These are phyloP conservation scores for Colaptes auratus DNA, from an alignment of 2,113 vertebrate species.

Conservation along the genomic window DNA sequence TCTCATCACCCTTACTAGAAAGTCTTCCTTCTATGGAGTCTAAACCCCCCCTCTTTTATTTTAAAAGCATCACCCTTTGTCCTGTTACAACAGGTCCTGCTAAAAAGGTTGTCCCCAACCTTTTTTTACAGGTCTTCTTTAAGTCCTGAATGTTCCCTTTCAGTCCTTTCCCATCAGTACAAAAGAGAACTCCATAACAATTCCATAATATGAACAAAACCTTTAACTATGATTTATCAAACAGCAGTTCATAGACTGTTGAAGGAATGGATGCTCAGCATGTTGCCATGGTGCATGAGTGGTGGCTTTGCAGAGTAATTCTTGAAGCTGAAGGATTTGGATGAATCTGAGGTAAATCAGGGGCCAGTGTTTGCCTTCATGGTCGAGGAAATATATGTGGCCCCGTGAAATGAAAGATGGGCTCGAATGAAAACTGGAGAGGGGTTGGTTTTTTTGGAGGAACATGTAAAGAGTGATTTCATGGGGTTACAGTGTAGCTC, in stretches of 20 bases:
- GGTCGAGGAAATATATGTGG: accelerated
- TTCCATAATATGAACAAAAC: neutral
- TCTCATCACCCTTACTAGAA: too few species aligned
- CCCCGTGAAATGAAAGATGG: neutral
- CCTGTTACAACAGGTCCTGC: too few species aligned
- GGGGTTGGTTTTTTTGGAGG: too few species aligned
- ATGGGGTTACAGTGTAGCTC: too few species aligned
- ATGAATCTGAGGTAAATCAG: neutral
- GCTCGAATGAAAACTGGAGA: neutral
- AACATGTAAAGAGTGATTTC: too few species aligned
- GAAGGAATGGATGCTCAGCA: neutral
- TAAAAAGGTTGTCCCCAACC: too few species aligned
- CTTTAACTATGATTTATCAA: neutral
- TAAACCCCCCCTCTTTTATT: too few species aligned
- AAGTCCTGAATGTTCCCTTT: too few species aligned
- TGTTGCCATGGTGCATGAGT: accelerated
- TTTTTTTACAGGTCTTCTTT: too few species aligned
- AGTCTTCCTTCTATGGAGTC: too few species aligned
- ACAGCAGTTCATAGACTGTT: neutral
- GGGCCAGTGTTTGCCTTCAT: neutral
- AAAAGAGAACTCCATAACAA: neutral
- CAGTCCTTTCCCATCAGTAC: neutral
- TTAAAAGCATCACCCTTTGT: too few species aligned
- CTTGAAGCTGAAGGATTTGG: neutral
- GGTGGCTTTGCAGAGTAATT: neutral